Conservation (phyloP, 2,797 vertebrate species). For the Amniataba percoides region DNA sequence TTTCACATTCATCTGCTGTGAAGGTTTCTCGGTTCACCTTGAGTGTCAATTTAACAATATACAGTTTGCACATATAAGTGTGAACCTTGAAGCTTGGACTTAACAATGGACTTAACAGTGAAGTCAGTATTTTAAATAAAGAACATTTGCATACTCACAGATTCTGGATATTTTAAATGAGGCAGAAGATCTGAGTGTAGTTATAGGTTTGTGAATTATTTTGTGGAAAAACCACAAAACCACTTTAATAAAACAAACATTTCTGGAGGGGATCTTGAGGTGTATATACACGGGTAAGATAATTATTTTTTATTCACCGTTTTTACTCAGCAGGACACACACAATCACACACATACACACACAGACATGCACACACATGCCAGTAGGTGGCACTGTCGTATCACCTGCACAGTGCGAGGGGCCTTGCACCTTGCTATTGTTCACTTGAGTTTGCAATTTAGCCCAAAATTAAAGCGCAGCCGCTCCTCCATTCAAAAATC, state of each 20-base stretch:
- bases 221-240: background rate
- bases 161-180: background rate
- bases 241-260: background rate
- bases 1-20: background rate
- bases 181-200: too few relatives aligned
- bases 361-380: background rate
- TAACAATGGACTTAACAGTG: background rate
- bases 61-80: background rate
- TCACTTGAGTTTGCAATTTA: conserved; percentile 70
- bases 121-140: background rate
- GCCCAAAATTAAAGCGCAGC: conserved; percentile 65
- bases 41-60: background rate
- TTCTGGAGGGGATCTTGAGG: background rate
- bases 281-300: background rate
- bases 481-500: conserved; percentile 62
- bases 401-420: background rate
- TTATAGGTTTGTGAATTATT: too few relatives aligned
- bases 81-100: background rate
- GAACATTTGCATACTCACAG: background rate
- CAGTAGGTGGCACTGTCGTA: conserved; percentile 77
- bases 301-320: too few relatives aligned
- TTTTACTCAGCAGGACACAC: conserved; percentile 18
- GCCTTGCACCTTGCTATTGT: conserved; percentile 51
- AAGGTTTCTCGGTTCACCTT: background rate
- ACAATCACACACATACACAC: conserved; percentile 1